These are phyloP conservation scores for Amphiura filiformis DNA, from an alignment of 35 echinoderm and acorn worm species.

Conservation along the genomic window DNA sequence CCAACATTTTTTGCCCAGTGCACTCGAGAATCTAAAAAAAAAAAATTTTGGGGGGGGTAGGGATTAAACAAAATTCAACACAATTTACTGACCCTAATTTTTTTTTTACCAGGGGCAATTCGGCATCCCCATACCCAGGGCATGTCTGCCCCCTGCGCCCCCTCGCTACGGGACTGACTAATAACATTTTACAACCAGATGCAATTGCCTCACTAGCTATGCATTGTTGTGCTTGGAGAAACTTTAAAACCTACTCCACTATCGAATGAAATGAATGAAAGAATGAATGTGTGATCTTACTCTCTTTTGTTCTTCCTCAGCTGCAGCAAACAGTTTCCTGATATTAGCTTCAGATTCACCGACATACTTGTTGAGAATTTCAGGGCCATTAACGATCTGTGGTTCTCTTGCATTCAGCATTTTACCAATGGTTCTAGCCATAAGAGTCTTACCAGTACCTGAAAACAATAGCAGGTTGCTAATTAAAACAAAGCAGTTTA, in stretches of 20 bases:
- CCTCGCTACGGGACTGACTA: no score
- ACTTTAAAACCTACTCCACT: background rate
- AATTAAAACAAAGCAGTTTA: background rate
- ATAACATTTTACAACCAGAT: no score
- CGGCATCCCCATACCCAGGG: no score
- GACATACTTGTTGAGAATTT: slow-evolving; percentile 98
- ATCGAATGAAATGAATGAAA: background rate
- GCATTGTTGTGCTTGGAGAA: no score
- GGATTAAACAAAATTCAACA: no score
- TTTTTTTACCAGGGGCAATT: no score
- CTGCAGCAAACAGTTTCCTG: slow-evolving; percentile 90
- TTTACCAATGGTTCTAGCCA: slow-evolving; percentile 95
- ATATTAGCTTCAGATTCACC: slow-evolving; percentile 98
- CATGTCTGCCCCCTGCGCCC: no score
- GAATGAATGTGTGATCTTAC: slow-evolving; percentile 13
- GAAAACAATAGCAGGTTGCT: background rate
- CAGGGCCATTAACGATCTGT: slow-evolving; percentile 95
- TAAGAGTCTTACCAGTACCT: slow-evolving; percentile 96
- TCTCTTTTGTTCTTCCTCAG: slow-evolving; percentile 97
- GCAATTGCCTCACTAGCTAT: no score
- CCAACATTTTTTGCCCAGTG: no score
- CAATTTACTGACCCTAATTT: no score
- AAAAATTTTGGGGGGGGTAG: no score
- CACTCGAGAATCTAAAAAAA: no score
- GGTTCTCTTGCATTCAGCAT: slow-evolving; percentile 97